These are phyloP conservation scores for Metridium senile DNA, from an alignment of 92 coral and sea anemone species.

Conservation along the genomic window DNA sequence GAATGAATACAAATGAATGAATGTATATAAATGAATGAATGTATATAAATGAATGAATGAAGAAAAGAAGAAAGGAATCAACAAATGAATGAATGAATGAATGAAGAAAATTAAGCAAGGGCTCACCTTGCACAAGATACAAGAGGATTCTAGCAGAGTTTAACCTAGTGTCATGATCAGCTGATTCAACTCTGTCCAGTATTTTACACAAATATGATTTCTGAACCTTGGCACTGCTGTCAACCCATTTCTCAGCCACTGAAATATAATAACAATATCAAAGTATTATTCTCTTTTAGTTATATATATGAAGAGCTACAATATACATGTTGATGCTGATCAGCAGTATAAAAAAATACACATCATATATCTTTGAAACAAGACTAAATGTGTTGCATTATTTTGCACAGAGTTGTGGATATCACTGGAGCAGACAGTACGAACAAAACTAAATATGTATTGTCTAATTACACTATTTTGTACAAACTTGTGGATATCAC, in stretches of 20 bases:
- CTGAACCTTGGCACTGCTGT: conserved; percentile 51
- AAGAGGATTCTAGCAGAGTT: conserved; percentile 77
- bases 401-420: too few relatives aligned
- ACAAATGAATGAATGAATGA: neutral
- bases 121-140: conserved; percentile 88
- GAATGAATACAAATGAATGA: neutral
- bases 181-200: conserved; percentile 83
- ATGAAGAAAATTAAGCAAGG: too few relatives aligned
- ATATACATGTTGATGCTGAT: neutral
- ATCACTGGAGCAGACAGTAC: too few relatives aligned
- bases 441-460: too few relatives aligned
- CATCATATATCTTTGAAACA: too few relatives aligned
- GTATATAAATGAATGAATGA: neutral
- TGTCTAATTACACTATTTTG: too few relatives aligned
- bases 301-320: neutral
- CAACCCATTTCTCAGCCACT: conserved; percentile 72
- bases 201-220: conserved; percentile 63
- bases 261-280: neutral
- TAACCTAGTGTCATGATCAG: conserved; percentile 63
- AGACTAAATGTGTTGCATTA: too few relatives aligned
- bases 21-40: neutral
- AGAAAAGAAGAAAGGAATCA: neutral
- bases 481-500: too few relatives aligned
- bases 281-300: neutral
- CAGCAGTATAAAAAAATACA: too few relatives aligned